Base-by-base conservation (phyloP, 2,888 invertebrate species). In the Agonum fuliginosum region DNA sequence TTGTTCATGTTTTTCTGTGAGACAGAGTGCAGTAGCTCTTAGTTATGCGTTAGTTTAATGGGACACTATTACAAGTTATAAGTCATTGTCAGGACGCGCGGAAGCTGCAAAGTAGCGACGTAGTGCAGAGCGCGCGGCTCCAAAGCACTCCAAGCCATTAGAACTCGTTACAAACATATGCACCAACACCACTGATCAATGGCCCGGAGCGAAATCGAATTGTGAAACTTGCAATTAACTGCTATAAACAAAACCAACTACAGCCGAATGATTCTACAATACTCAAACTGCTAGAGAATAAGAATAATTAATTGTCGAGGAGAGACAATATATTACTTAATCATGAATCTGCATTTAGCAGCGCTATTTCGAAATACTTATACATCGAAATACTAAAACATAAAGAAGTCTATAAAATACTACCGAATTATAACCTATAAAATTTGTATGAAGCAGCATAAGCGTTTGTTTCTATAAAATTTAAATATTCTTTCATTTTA, bases 211-310 rank as follows among this genome's bases (percentile, higher is more conserved):
- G 48, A 48, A 65, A 48, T 67, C 48, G 67, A 75, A 75, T 75
- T 75, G 67, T 75, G 75, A 75, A 75, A 75, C 75, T 75, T 67
- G 51, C 75, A 75, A 75, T 75, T 75, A 75, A 75, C 75, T 30
- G 48, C 67, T 48, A 75, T 75, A 75, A 75, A 75, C 75, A 75
- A 73, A 54, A 41, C 67, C 20, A 12, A 37, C 30, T 1, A 19
- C 5, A 12, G 17, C 3, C 43, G 20, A 67, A 37, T 20, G 41
- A 67, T 20, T 30, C 37, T 10, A 37, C 19, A 30, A n/a, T n/a
- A n/a, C n/a, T n/a, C n/a, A n/a, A n/a, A 34, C 8, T 34, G 8
- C 34, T 34, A 34, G 5, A 6, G 8, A 8, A 34, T n/a, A n/a
- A n/a, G n/a, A n/a, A n/a, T n/a, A 34, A 34, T 34, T 8, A 8